These are phyloP conservation scores for Cyclura pinguis DNA, from an alignment of 2,797 vertebrate genomes.

Conservation along the genomic window DNA sequence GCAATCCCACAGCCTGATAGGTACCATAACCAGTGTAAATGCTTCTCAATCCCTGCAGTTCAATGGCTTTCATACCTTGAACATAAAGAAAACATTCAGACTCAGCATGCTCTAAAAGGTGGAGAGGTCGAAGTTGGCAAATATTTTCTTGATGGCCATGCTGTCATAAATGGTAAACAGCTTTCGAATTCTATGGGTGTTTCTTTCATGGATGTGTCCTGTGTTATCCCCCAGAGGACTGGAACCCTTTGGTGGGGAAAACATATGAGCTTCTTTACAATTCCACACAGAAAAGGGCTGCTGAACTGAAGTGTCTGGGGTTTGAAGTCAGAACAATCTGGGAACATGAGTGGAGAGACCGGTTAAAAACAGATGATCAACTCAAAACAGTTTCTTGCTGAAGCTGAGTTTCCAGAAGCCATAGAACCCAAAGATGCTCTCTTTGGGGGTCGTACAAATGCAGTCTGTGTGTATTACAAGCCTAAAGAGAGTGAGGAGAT, in stretches of 20 bases:
- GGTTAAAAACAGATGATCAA: neutral
- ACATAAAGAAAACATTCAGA: neutral
- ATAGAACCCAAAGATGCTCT: neutral
- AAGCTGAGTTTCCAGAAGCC: neutral
- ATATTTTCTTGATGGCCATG: too few species aligned
- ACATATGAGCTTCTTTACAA: neutral
- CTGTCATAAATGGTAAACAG: neutral
- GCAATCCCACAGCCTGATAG: neutral
- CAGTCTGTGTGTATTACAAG: neutral
- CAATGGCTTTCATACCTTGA: neutral
- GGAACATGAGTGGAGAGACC: neutral
- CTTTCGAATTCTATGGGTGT: neutral
- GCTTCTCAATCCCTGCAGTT: neutral
- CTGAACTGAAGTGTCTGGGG: neutral
- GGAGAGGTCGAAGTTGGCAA: too few species aligned
- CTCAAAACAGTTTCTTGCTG: neutral
- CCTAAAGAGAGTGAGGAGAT: neutral
- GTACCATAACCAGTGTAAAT: neutral
- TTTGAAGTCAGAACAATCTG: neutral
- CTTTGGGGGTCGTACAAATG: neutral
- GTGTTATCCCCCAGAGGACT: neutral
- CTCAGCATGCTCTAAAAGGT: too few species aligned
- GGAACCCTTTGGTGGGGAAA: neutral
- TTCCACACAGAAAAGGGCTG: neutral
- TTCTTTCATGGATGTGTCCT: neutral